phyloP scores from a whole-genome alignment of 2,888 invertebrate genomes.

The Andrena chrysosceles region DNA sequence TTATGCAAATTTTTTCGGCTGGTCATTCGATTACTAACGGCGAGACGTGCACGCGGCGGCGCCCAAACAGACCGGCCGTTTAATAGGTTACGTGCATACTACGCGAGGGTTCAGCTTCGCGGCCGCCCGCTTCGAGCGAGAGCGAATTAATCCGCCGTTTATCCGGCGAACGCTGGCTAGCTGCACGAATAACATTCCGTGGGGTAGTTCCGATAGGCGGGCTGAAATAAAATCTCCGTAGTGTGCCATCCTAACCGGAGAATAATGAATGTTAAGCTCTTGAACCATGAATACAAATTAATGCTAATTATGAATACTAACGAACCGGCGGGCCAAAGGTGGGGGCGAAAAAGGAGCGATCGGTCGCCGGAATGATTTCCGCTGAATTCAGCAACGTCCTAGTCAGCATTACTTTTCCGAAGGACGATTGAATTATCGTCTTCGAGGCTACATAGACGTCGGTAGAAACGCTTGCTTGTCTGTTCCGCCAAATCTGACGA shows the following conservation, averaged over 20 bases:
- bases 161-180: conserved; percentile 44
- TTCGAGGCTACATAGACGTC: neutral
- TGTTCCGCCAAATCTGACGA: neutral
- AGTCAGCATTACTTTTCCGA: conserved; percentile 10
- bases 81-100: conserved; percentile 56
- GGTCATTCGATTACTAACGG: conserved; percentile 42
- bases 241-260: neutral
- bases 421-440: conserved; percentile 33
- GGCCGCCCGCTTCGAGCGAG: conserved; percentile 36
- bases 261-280: conserved; percentile 51
- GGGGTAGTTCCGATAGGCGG: conserved; percentile 29
- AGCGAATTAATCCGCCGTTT: conserved; percentile 63
- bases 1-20: conserved; percentile 50
- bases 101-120: conserved; percentile 51
- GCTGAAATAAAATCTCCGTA: conserved; percentile 35
- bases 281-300: conserved; percentile 47
- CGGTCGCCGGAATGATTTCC: conserved; percentile 16
- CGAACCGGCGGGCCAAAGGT: neutral
- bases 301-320: conserved; percentile 55
- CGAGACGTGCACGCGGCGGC: neutral
- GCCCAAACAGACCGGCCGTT: conserved; percentile 21
- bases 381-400: conserved; percentile 22
- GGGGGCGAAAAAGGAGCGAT: neutral
- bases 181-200: conserved; percentile 43
- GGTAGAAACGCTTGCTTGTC: neutral